phyloP scores from a whole-genome alignment of 2,113 vertebrate species.

The Xiphorhynchus elegans region DNA sequence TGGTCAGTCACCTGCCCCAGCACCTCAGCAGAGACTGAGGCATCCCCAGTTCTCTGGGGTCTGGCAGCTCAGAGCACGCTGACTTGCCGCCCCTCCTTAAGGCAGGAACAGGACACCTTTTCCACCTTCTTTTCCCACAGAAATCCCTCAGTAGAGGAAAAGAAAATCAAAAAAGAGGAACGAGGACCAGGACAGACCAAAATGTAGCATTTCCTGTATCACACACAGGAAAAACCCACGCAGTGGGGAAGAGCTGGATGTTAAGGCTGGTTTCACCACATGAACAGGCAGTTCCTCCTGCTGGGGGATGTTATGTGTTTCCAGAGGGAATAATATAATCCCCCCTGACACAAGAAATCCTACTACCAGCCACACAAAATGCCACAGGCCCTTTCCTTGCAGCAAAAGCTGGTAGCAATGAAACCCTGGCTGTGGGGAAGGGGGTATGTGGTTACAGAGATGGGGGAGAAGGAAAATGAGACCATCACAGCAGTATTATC shows the following conservation, averaged over 20 bases:
- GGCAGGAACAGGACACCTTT: background rate
- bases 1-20: background rate
- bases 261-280: constrained; percentile 1
- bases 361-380: background rate
- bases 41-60: background rate
- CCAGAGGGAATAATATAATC: background rate
- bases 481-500: background rate
- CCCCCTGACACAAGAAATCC: background rate
- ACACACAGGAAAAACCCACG: constrained; percentile 39
- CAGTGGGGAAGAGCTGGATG: constrained; percentile 12
- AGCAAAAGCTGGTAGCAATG: background rate
- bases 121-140: background rate
- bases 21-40: background rate
- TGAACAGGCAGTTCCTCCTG: constrained; percentile 22
- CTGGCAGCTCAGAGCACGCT: background rate
- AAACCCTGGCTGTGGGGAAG: background rate
- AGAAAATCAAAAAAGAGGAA: background rate
- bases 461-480: background rate
- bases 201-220: constrained; percentile 34
- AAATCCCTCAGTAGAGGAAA: background rate
- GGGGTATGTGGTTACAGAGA: background rate
- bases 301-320: background rate
- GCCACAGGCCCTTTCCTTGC: background rate
- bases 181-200: background rate
- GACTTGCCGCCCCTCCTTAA: background rate